phyloP scores from a whole-genome alignment of 2,888 invertebrate genomes.

The Chaetogeoica ovagalla region DNA sequence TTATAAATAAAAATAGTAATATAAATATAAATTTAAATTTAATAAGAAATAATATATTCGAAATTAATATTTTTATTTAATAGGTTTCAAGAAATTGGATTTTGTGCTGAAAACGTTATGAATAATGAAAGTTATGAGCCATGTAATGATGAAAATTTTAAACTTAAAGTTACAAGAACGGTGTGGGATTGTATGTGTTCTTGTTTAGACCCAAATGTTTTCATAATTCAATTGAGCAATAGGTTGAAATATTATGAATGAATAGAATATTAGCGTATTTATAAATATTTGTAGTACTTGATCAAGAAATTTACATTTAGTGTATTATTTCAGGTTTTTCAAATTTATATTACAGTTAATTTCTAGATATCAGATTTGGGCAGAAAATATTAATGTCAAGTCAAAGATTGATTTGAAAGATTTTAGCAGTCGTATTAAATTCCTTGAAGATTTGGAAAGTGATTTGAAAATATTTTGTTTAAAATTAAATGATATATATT shows the following conservation, averaged over 20 bases:
- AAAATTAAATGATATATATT: slow-evolving; percentile 44
- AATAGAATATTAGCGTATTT: neutral
- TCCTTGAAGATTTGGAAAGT: slow-evolving; percentile 32
- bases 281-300: neutral
- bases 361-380: slow-evolving; percentile 77
- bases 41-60: neutral
- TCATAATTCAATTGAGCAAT: slow-evolving; percentile 74
- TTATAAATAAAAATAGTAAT: neutral
- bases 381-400: slow-evolving; percentile 57
- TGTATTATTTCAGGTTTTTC: slow-evolving; percentile 70
- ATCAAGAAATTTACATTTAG: slow-evolving; percentile 24
- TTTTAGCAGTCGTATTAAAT: slow-evolving; percentile 36
- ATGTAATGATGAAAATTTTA: slow-evolving; percentile 55
- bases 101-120: slow-evolving; percentile 64
- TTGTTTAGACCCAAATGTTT: slow-evolving; percentile 81
- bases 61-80: neutral
- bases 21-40: neutral
- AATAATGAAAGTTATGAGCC: slow-evolving; percentile 57
- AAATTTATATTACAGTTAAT: slow-evolving; percentile 84
- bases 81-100: slow-evolving; percentile 89
- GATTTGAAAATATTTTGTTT: slow-evolving; percentile 41
- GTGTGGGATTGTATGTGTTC: slow-evolving; percentile 64
- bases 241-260: slow-evolving; percentile 57
- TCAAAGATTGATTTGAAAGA: slow-evolving; percentile 46
- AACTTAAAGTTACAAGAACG: slow-evolving; percentile 60